Base-by-base conservation (phyloP, 2,797 vertebrate genomes). In the Mallotus villosus region DNA sequence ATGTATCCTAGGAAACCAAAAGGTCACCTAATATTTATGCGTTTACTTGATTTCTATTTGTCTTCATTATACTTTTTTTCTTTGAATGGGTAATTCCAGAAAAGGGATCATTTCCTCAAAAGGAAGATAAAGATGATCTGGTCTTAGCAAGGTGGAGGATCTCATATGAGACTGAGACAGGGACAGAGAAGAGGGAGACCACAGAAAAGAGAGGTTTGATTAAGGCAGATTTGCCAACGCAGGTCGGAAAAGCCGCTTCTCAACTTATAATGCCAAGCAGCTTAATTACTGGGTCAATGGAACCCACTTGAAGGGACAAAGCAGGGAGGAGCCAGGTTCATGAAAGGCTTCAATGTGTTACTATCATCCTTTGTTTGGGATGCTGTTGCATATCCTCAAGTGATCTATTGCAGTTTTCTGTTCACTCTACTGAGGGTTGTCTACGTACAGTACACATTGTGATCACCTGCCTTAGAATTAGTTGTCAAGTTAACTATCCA, bases 281-380 rank as follows among this genome's bases (percentile, higher is more conserved):
- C 81, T 88, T 91, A 84, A 90, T 90, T 87, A 86, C 78, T 84
- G 71, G 86, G 82, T 85, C 85, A 88, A 82, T 89, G 76, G 77
- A 84, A 83, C 84, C 22, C 27, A n/a, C 57, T 57, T 51, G 19
- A 46, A 2, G 73, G 61, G 34, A 34, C 19, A 22, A 32, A 27
- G 19, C 60, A 46, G 41, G 78, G 41, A 66, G 64, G 32, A 53
- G 19, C 6, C 71, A 68, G 71, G 80, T 73, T 67, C 27, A 58
- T 70, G 49, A 8, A 62, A 70, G 68, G 67, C 74, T 83, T 82
- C 80, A 83, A 63, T 66, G 4, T 75, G 68, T 78, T 70, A 62
- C 81, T 82, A 76, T 46, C 41, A 11, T 14, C 12, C 22, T 78
- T 79, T 80, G 74, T 79, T 83, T 72, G 37, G 62, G 59, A 46